These are phyloP conservation scores for Conchocele bisecta DNA, from an alignment of 2,888 invertebrate species.

Conservation along the genomic window DNA sequence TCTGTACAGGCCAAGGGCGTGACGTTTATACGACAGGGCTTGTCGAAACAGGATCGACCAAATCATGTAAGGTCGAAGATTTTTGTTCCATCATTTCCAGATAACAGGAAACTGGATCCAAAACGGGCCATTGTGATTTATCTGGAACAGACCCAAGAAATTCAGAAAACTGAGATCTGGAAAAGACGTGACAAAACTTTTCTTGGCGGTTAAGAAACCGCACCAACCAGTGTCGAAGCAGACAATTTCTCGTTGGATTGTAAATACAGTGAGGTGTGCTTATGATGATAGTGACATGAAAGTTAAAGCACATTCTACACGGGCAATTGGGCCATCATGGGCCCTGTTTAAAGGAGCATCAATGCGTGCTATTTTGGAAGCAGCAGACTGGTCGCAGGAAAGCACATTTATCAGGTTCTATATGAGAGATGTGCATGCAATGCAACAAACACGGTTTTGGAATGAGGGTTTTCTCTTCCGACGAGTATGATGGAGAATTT, in stretches of 20 bases:
- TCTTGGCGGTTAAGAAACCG: slow-evolving; percentile 40
- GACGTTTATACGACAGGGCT: slow-evolving; percentile 15
- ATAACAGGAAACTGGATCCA: slow-evolving; percentile 33
- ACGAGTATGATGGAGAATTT: too few species aligned
- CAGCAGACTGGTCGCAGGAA: slow-evolving; percentile 39
- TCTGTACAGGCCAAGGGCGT: slow-evolving; percentile 2
- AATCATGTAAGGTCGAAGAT: slow-evolving; percentile 10
- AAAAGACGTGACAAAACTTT: too few species aligned
- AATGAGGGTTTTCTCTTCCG: too few species aligned
- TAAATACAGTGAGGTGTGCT: slow-evolving; percentile 22
- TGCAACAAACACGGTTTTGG: too few species aligned
- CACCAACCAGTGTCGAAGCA: slow-evolving; percentile 43
- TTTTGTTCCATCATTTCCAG: slow-evolving; percentile 17
- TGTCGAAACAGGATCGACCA: slow-evolving; percentile 29
- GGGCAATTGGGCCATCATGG: slow-evolving; percentile 36
- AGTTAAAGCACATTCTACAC: slow-evolving; percentile 34
- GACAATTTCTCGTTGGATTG: slow-evolving; percentile 49
- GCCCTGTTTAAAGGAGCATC: slow-evolving; percentile 42
- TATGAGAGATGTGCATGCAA: slow-evolving; percentile 22
- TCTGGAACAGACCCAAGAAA: neutral
- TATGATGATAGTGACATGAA: slow-evolving; percentile 16
- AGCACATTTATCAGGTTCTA: slow-evolving; percentile 38
- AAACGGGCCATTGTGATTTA: neutral
- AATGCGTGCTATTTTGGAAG: slow-evolving; percentile 20
- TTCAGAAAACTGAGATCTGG: too few species aligned